Evolutionary conservation across 2,888 invertebrate genomes (phyloP).

Genomic region (Charanyca ferruginea): DNA sequence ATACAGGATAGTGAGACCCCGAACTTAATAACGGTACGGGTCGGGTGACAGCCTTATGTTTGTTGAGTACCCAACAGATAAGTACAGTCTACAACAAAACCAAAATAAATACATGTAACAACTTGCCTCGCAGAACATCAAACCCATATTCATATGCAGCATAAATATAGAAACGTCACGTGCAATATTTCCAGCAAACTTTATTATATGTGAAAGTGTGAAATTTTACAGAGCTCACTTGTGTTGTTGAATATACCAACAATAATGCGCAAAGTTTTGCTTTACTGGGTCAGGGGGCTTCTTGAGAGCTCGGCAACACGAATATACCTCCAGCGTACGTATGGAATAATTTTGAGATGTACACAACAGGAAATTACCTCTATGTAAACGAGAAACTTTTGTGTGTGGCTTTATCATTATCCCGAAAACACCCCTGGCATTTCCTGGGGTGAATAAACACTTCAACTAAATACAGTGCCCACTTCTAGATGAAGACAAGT

Average conservation of each 20-base stretch:
- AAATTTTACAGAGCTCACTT: conserved; percentile 64
- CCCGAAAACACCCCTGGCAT: conserved; percentile 48
- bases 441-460: conserved; percentile 52
- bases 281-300: conserved; percentile 70
- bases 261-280: conserved; percentile 75
- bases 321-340: conserved; percentile 63
- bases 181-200: conserved; percentile 56
- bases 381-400: conserved; percentile 64
- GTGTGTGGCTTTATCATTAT: conserved; percentile 62
- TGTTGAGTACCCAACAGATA: conserved; percentile 52
- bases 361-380: conserved; percentile 71
- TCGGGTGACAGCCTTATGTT: conserved; percentile 59
- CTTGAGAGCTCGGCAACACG: conserved; percentile 62
- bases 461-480: conserved; percentile 56
- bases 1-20: conserved; percentile 59
- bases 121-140: conserved; percentile 20
- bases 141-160: conserved; percentile 44
- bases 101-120: conserved; percentile 34
- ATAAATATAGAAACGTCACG: conserved; percentile 55
- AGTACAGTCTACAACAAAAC: conserved; percentile 63
- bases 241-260: conserved; percentile 69
- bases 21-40: conserved; percentile 68
- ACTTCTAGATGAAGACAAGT: conserved; percentile 53
- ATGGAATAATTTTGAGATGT: conserved; percentile 69
- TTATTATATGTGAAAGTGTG: conserved; percentile 62